Percentiles rank a stretch among this genome's conserved stretches.
Evolutionary conservation across 2,797 vertebrate genomes (phyloP).

Genomic region (Sebastes cheni): DNA sequence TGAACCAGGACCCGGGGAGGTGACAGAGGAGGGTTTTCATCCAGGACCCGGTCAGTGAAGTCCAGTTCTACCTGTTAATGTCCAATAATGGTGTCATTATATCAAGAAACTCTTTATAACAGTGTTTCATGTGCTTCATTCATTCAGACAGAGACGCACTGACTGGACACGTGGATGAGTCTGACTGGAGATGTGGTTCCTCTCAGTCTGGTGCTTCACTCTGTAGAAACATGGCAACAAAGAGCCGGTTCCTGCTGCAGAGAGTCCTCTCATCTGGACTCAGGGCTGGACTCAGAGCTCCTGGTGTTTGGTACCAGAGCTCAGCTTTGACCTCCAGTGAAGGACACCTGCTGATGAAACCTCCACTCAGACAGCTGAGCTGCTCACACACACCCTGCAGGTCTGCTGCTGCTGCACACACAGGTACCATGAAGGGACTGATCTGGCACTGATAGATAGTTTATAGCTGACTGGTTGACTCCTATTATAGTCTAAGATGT

Average conservation of each 20-base stretch:
- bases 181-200: too few species aligned
- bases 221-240: constrained; percentile 43
- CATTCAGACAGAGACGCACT: not conserved
- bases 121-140: too few species aligned
- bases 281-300: constrained; percentile 15
- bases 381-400: not conserved
- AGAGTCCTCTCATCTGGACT: not conserved
- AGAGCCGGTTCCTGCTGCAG: constrained; percentile 18
- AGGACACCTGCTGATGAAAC: constrained; percentile 8
- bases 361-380: constrained; percentile 15
- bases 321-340: not conserved
- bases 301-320: not conserved
- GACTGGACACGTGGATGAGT: too few species aligned
- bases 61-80: not conserved
- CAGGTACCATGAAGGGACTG: not conserved
- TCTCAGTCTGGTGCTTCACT: not conserved
- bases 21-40: not conserved
- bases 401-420: not conserved
- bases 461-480: not conserved
- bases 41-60: not conserved
- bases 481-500: not conserved
- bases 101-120: too few species aligned
- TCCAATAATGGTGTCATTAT: not conserved
- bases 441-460: not conserved
- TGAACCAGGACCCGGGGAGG: not conserved